Conservation (phyloP, 2,113 vertebrate genomes). For the Platichthys stellatus region DNA sequence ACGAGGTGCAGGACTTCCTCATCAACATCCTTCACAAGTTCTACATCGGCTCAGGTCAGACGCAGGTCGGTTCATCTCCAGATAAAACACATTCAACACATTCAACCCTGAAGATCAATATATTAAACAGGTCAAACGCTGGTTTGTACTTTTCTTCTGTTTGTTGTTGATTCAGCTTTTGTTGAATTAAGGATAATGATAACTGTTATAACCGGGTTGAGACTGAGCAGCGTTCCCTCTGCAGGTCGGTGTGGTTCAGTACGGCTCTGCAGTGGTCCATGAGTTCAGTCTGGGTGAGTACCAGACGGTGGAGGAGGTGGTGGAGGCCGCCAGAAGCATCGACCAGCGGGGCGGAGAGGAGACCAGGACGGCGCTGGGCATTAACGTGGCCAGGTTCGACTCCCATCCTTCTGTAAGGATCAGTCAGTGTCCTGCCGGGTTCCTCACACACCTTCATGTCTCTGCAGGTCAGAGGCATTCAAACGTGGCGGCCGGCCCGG, state of each 20-base stretch:
- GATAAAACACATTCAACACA: background rate
- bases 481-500: conserved; percentile 91
- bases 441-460: background rate
- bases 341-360: conserved; percentile 94
- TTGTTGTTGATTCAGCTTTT: no score
- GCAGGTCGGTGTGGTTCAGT: conserved; percentile 96
- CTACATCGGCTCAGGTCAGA: conserved; percentile 94
- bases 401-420: accelerated
- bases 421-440: no score
- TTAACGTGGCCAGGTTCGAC: conserved; percentile 89
- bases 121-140: no score
- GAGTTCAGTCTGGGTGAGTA: conserved; percentile 93
- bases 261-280: conserved; percentile 91
- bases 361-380: conserved; percentile 93
- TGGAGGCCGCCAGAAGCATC: conserved; percentile 90
- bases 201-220: background rate
- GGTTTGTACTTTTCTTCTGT: no score
- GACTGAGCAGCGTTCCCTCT: conserved; percentile 1
- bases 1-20: conserved; percentile 96
- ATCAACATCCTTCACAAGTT: conserved; percentile 97
- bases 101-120: no score
- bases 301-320: conserved; percentile 90
- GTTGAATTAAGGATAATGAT: no score
- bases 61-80: conserved; percentile 85
- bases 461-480: conserved; percentile 85